Base-by-base conservation (phyloP, 2,113 vertebrate species). In the Bufo bufo region DNA sequence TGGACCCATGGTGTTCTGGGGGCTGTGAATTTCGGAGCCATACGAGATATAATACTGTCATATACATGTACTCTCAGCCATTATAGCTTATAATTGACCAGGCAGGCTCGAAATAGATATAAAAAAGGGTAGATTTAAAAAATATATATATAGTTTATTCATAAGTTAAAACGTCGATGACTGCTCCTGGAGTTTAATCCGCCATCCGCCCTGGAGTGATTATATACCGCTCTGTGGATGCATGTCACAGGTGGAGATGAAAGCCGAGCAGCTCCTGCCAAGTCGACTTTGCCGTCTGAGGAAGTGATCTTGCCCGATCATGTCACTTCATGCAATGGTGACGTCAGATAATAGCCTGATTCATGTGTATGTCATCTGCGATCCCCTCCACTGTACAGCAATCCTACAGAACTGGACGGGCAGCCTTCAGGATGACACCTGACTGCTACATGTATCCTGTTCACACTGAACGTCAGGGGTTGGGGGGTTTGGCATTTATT, bases 271-370 rank as follows among this genome's bases (percentile, higher is more conserved):
- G 47, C 14, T 7, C 52, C 23, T 81, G 63, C 49, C 86, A 71
- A 87, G 33, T 72, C 0, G 61, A 47, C 19, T 13, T 45, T 82
- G 54, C 75, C 56, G 43, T 74, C 77, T 82, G 66, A 75, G 80
- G 50, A 61, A 61, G 69, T 50, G 56, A 74, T 83, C 86, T n/a
- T 83, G 77, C 61, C 77, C 77, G 69, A 52, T 83, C 79, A 58
- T 88, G 79, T 14, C 58, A 50, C 56, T 49, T 63, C 75, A 63
- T 66, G 84, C 56, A 77, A 10, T 66, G 43, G 33, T 43, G 13
- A 33, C 77, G 33, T 77, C 54, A 72, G 45, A 63, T 52, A 86
- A 77, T 77, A n/a, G 54, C 49, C 47, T 78, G 66, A 85, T 74
- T 71, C 66, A 85, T 74, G 14, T 17, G 19, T 33, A 17, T 10